Evolutionary conservation across 1,140 invertebrate genomes (phyloP), one percentile per base, ranked within the genome.

Genomic region (Musca domestica): DNA sequence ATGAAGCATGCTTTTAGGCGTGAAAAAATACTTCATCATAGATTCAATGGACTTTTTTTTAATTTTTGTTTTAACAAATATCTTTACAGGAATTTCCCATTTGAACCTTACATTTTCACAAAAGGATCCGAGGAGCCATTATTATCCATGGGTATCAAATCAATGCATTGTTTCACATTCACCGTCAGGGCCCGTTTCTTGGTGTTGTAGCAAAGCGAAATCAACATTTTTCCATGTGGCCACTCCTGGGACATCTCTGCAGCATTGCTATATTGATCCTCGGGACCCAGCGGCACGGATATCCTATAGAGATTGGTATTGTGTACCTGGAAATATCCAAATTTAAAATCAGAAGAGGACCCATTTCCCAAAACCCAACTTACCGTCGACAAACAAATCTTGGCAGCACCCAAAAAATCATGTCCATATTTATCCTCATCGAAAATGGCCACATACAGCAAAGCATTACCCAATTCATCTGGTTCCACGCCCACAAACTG

Each of bases 111-210:
- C 92, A 96, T 79, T 88, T 95, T 95, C 64, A 95, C 92, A 84
- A 93, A 95, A 10, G 94, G 94, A 85, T 96, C 93, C 2, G 94
- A 94, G 74, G 91, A 92, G 71, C 93, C 93, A 75, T 92, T 94
- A 75, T 88, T 88, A 77, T 95, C 92, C 87, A 94, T 92, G 27
- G 93, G 86, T 66, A 92, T 84, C 41, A 96, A 82, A 75, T 92
- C 90, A 22, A 88, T 88, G 80, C 91, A 93, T 71, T 91, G 86
- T 58, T 93, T 88, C 15, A 96, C 87, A 3, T 88, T 89, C 15
- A 97, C 93, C 30, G 92, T 84, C 15, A 97, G 83, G 1, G 90
- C 88, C 69, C 90, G 85, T 69, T 88, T 89, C 70, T 90, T 88
- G 1, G 92, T 92, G 70, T 88, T 90, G 80, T 95, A 96, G 69